Conservation (phyloP, 2,888 invertebrate genomes). For the Lasius fuliginosus region DNA sequence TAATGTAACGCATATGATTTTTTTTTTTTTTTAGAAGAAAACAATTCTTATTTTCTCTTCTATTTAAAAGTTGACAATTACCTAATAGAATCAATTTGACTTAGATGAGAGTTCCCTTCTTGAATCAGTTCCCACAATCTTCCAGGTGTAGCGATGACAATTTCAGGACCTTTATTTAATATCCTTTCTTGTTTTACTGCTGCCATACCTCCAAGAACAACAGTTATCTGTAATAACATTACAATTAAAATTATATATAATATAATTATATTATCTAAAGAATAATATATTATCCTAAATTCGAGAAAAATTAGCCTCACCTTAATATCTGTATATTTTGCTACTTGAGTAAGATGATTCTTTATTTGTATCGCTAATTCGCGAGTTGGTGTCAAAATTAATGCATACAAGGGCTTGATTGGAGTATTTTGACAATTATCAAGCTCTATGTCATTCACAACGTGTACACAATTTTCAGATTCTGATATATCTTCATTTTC, state of each 20-base stretch:
- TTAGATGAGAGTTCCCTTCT: constrained; percentile 92
- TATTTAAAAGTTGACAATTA: constrained; percentile 83
- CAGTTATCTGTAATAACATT: constrained; percentile 88
- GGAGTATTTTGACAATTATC: constrained; percentile 78
- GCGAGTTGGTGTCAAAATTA: constrained; percentile 98
- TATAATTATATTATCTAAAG: background rate
- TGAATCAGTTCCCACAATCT: constrained; percentile 97
- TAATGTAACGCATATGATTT: background rate
- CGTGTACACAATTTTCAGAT: constrained; percentile 87
- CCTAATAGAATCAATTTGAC: constrained; percentile 91
- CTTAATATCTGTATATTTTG: constrained; percentile 92
- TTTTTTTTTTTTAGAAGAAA: constrained; percentile 4
- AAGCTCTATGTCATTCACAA: constrained; percentile 87
- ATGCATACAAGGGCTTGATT: constrained; percentile 90
- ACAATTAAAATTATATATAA: constrained; percentile 4
- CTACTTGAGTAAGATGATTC: constrained; percentile 92
- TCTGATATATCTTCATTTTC: constrained; percentile 74
- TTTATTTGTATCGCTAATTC: constrained; percentile 98
- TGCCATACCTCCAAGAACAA: constrained; percentile 97
- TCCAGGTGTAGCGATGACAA: constrained; percentile 99
- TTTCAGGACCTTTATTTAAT: constrained; percentile 94
- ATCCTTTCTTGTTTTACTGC: constrained; percentile 97
- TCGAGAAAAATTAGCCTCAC: constrained; percentile 75
- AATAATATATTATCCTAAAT: background rate
- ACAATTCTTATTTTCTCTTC: background rate